These are phyloP conservation scores for Brachionus rubens DNA, from an alignment of 1,140 invertebrate species.

Conservation along the genomic window DNA sequence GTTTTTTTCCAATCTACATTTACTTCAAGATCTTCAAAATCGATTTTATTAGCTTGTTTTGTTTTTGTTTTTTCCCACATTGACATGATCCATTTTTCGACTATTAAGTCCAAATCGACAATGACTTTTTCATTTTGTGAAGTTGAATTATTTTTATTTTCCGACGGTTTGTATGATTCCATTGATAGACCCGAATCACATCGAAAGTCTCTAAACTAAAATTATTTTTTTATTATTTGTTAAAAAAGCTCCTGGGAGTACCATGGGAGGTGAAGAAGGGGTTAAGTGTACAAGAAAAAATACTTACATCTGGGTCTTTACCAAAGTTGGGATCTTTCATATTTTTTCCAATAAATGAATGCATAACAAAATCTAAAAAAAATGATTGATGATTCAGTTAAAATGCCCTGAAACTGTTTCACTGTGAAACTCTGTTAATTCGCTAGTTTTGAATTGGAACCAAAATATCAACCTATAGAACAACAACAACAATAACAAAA, in stretches of 20 bases:
- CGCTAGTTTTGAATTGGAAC: not conserved
- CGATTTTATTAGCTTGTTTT: slow-evolving; percentile 51
- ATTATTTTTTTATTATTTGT: not conserved
- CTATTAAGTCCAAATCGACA: slow-evolving; percentile 37
- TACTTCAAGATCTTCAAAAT: slow-evolving; percentile 53
- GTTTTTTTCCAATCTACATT: slow-evolving; percentile 59
- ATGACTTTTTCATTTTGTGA: not conserved
- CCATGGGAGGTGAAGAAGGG: too few relatives aligned
- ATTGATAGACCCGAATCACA: slow-evolving; percentile 7
- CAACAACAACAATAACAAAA: not conserved
- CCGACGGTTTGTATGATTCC: not conserved
- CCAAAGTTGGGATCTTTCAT: slow-evolving; percentile 29
- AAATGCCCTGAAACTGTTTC: slow-evolving; percentile 27
- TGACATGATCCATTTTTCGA: slow-evolving; percentile 42
- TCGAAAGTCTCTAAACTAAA: slow-evolving; percentile 27
- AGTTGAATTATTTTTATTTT: not conserved
- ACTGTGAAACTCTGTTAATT: too few relatives aligned
- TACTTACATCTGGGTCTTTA: slow-evolving; percentile 1
- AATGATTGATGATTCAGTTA: too few relatives aligned
- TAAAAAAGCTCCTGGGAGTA: not conserved
- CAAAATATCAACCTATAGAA: slow-evolving; percentile 21
- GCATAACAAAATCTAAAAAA: too few relatives aligned
- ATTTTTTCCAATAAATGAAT: slow-evolving; percentile 32
- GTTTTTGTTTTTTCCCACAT: slow-evolving; percentile 45
- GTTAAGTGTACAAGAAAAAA: too few relatives aligned